Base-by-base conservation (phyloP, 1,140 invertebrate genomes). In the Pogonomyrmex barbatus region DNA sequence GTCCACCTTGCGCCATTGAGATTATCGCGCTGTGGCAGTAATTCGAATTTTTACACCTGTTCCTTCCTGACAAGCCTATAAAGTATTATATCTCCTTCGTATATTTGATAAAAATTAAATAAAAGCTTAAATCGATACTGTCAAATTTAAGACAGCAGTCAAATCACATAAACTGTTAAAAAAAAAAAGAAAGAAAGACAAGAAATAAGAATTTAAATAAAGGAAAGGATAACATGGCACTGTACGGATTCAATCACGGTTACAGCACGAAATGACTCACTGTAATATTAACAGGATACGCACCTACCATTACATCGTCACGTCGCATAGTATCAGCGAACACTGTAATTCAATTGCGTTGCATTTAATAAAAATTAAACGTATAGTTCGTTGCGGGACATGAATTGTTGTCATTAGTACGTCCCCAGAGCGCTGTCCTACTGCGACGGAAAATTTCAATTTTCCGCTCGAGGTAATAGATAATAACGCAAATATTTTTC, bases 401-500 rank as follows among this genome's bases (percentile, higher is more conserved):
- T 56, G 88, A 82, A 89, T 87, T 82, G 73, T 85, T 70, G 83
- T 87, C 77, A 89, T 89, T 89, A 87, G 76, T 83, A 87, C 77
- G 88, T 76, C 62, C 56, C 87, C 63, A 42, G 71, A 82, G 79
- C 77, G 84, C 87, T 33, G 45, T 50, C 60, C 71, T 78, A 56
- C 56, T 65, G 60, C 71, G 70, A 87, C 73, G 85, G 88, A 89
- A 90, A 90, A 87, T 90, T 90, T 89, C 85, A 90, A 90, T 90
- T 90, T 90, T 90, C 89, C 87, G 88, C 88, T 84, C 89, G 88
- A 90, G 89, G 56, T 90, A 87, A 87, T 90, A 90, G 89, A 90
- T 90, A 90, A 90, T 85, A 90, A 90, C 89, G 89, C 88, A 89
- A 89, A 90, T 89, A 90, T 90, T 90, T 90, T 89, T 89, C 88